Base-by-base conservation (phyloP, 2,797 vertebrate species). In the Ctenopoma kingsleyae region DNA sequence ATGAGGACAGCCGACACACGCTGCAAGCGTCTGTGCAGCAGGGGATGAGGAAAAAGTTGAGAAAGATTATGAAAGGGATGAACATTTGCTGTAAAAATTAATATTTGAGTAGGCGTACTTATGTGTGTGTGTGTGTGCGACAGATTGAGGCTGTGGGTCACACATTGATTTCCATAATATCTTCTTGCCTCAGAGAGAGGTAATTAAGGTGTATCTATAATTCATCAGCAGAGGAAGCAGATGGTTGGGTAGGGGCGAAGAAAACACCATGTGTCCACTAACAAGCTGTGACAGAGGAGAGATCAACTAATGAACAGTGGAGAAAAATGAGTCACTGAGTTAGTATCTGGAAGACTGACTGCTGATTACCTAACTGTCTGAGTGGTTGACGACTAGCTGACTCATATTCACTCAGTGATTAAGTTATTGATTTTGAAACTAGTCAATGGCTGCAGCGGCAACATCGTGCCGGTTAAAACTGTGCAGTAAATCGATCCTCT, bases 121-220 rank as follows among this genome's bases (percentile, higher is more conserved):
- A 23, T 35, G 17, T 53, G 35, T 40, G 32, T 35, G 15, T 51
- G 20, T 43, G 12, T 46, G 61, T 41, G 58, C 20, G 56, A 58
- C 8, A n/a, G 38, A 4, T 49, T 13, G 38, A 8, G 69, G 52
- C 13, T 27, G 16, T n/a, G 62, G 30, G 76, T 79, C 80, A 76
- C 11, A 51, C 54, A 16, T 62, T 61, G 49, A 67, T 63, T 72
- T 63, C 54, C n/a, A 52, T 76, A 16, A 74, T 43, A n/a, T 76
- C 13, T 61, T 30, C 17, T 40, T 23, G 75, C 67, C 54, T 80
- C 56, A 56, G 62, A 53, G 71, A 68, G 76, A 74, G 56, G 71
- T 90, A 84, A 91, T 93, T 83, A 89, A 81, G 64, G 67, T 49
- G 55, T 51, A 91, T 93, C 78, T 85, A 92, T 93, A 83, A 94